phyloP scores from a whole-genome alignment of 1,140 invertebrate genomes.

The Drosophila busckii region DNA sequence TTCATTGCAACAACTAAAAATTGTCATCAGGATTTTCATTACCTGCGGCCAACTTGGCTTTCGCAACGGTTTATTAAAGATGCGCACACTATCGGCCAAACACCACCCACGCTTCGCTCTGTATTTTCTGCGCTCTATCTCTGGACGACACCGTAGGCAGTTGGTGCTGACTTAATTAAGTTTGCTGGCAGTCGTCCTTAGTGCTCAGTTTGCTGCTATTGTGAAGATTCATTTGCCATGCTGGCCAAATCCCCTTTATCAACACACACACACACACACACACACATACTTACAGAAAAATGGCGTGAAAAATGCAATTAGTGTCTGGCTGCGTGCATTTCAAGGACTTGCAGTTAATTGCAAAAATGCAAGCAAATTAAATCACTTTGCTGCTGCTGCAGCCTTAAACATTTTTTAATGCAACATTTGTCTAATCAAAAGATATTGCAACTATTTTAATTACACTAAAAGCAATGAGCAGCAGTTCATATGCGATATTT shows the following conservation, averaged over 20 bases:
- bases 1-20: conserved; percentile 74
- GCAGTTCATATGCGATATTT: too few species aligned
- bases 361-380: conserved; percentile 70
- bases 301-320: conserved; percentile 73
- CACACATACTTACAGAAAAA: too few species aligned
- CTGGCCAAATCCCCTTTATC: conserved; percentile 54
- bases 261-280: too few species aligned
- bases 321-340: conserved; percentile 52
- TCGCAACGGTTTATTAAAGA: conserved; percentile 64
- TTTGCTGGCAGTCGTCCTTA: conserved; percentile 46
- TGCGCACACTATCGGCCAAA: conserved; percentile 13
- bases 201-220: conserved; percentile 8
- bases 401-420: conserved; percentile 10
- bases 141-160: conserved; percentile 36
- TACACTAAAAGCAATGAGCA: conserved; percentile 57
- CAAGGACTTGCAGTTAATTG: conserved; percentile 64
- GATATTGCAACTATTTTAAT: conserved; percentile 51
- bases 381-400: conserved; percentile 24
- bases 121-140: neutral
- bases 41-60: conserved; percentile 68
- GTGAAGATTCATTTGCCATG: conserved; percentile 44
- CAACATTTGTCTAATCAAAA: neutral
- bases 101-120: neutral
- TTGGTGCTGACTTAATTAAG: conserved; percentile 69
- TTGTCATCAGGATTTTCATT: conserved; percentile 75